A percentile compares a stretch with the other conserved stretches of the same genome.
phyloP scores from a whole-genome alignment of 2,113 vertebrate genomes.

The Pheucticus melanocephalus region DNA sequence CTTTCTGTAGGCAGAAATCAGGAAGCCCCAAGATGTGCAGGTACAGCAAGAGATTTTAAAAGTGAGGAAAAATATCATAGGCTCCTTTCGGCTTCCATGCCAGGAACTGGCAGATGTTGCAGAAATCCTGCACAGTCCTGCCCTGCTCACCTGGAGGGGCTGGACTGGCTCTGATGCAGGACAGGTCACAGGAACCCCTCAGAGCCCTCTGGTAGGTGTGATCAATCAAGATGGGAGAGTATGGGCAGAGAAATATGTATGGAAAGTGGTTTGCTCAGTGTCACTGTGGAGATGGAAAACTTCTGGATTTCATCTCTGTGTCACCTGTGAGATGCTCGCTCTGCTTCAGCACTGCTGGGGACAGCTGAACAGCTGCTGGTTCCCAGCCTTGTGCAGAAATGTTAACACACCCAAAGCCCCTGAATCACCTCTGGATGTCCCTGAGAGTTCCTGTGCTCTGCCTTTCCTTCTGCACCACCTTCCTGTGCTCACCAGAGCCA shows the following conservation, averaged over 20 bases:
- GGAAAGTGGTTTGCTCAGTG: background rate
- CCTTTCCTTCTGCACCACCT: background rate
- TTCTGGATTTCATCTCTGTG: rapidly evolving
- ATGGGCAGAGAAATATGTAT: background rate
- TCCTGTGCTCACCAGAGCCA: background rate
- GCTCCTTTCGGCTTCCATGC: background rate
- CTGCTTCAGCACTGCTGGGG: background rate
- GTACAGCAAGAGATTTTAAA: background rate
- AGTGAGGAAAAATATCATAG: background rate
- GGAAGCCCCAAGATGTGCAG: background rate
- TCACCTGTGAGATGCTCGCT: rapidly evolving
- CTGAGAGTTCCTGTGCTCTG: background rate
- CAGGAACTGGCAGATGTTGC: background rate
- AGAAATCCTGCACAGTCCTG: background rate
- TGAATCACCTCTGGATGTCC: rapidly evolving
- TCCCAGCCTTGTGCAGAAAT: background rate
- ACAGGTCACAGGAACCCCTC: background rate
- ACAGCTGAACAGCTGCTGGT: background rate
- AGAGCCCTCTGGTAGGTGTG: background rate
- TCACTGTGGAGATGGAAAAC: background rate
- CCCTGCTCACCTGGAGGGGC: background rate
- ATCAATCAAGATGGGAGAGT: background rate
- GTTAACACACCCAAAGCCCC: background rate
- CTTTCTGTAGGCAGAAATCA: background rate
- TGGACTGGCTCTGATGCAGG: background rate